These are phyloP conservation scores for Alcedo atthis DNA, from an alignment of 2,797 vertebrate species.

Conservation along the genomic window DNA sequence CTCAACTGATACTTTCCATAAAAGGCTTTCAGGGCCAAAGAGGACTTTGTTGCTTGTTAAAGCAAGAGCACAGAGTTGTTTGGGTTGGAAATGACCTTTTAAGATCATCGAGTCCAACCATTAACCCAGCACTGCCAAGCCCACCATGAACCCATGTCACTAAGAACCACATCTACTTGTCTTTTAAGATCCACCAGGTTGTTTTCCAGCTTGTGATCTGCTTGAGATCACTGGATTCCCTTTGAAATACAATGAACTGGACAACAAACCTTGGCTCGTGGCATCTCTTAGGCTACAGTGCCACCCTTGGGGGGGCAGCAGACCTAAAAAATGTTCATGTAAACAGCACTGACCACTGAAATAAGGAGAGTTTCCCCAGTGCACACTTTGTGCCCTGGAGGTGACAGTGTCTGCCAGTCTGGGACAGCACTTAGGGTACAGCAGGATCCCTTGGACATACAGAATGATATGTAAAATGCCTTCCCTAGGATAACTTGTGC, in stretches of 20 bases:
- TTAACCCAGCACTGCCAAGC: not conserved
- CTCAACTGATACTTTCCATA: not conserved
- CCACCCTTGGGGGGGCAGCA: not conserved
- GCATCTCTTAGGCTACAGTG: rapidly evolving
- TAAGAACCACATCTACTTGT: not conserved
- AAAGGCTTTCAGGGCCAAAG: not conserved
- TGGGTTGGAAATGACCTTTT: not conserved
- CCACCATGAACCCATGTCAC: not conserved
- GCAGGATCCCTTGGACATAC: not conserved
- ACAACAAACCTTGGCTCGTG: not conserved
- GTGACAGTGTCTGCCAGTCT: rapidly evolving
- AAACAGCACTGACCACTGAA: not conserved
- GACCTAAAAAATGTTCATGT: not conserved
- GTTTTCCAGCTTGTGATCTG: not conserved
- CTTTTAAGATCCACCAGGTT: not conserved
- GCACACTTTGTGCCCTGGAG: not conserved
- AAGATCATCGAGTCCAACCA: not conserved
- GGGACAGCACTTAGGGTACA: not conserved
- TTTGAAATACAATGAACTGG: not conserved
- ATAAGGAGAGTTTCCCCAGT: not conserved
- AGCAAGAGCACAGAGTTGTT: not conserved
- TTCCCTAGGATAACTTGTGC: not conserved
- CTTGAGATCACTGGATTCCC: rapidly evolving
- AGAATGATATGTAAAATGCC: not conserved
- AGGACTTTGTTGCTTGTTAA: not conserved